Conservation (phyloP, 2,797 vertebrate genomes). For the Clamator glandarius region DNA sequence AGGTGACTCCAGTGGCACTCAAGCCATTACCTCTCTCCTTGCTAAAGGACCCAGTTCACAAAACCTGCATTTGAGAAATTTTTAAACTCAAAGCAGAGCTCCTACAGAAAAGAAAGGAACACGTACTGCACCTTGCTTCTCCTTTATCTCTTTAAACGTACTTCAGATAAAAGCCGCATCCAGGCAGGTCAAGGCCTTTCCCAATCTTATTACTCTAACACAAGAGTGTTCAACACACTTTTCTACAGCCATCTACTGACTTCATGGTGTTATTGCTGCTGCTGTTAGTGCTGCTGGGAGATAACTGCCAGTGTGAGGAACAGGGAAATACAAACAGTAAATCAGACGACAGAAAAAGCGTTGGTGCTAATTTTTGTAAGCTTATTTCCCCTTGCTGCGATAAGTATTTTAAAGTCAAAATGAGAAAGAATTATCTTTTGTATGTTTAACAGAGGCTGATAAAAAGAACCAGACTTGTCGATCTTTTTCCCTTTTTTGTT, state of each 20-base stretch:
- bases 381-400: background rate
- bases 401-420: background rate
- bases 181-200: slow-evolving; percentile 84
- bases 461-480: background rate
- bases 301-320: background rate
- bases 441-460: background rate
- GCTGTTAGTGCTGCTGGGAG: slow-evolving; percentile 9
- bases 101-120: slow-evolving; percentile 72
- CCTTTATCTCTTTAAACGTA: slow-evolving; percentile 85
- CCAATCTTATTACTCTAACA: slow-evolving; percentile 76
- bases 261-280: slow-evolving; percentile 77
- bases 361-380: background rate
- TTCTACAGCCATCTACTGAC: slow-evolving; percentile 90
- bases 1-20: slow-evolving; percentile 51
- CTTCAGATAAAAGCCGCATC: slow-evolving; percentile 85
- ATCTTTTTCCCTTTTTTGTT: background rate
- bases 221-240: slow-evolving; percentile 76
- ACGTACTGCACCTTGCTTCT: slow-evolving; percentile 73
- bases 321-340: background rate
- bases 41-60: slow-evolving; percentile 41
- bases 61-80: slow-evolving; percentile 43
- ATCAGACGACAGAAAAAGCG: background rate
- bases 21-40: slow-evolving; percentile 48
- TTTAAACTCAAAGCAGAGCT: slow-evolving; percentile 74
- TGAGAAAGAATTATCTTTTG: background rate